These are phyloP conservation scores for Pseudorasbora parva DNA, from an alignment of 2,113 vertebrate species.

Conservation along the genomic window DNA sequence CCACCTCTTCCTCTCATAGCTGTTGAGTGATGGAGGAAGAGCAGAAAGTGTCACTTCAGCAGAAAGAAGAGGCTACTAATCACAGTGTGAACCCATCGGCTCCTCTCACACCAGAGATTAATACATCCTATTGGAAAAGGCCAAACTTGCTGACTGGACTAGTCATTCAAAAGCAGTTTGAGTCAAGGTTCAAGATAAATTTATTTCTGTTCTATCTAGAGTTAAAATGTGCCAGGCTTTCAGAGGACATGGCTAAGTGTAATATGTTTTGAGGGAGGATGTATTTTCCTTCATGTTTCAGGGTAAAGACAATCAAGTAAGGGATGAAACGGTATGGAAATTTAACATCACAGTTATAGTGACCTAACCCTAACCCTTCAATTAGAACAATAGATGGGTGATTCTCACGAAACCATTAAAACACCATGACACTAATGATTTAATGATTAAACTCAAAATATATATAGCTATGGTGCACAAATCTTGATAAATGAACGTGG, in stretches of 20 bases:
- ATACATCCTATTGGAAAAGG: constrained; percentile 3
- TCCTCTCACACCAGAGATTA: constrained; percentile 12
- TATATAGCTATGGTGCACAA: not conserved
- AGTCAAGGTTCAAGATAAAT: not conserved
- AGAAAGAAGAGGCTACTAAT: constrained; percentile 44
- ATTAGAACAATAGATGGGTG: too few relatives aligned
- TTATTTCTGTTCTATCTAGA: constrained; percentile 9
- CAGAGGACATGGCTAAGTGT: too few relatives aligned
- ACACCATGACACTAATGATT: too few relatives aligned
- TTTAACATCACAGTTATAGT: too few relatives aligned
- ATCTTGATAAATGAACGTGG: not conserved
- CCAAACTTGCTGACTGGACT: constrained; percentile 25
- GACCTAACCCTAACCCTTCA: too few relatives aligned
- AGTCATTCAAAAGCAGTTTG: not conserved
- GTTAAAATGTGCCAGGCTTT: not conserved
- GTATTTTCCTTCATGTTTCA: not conserved
- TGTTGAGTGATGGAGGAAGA: constrained; percentile 29
- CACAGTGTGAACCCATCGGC: constrained; percentile 22
- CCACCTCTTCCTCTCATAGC: not conserved
- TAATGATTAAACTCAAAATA: not conserved
- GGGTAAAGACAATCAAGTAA: not conserved
- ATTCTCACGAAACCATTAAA: too few relatives aligned
- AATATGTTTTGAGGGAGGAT: too few relatives aligned
- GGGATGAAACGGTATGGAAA: too few relatives aligned
- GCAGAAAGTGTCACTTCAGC: constrained; percentile 32